These are phyloP conservation scores for Hirudo medicinalis DNA, from an alignment of 1,140 invertebrate species.

Conservation along the genomic window DNA sequence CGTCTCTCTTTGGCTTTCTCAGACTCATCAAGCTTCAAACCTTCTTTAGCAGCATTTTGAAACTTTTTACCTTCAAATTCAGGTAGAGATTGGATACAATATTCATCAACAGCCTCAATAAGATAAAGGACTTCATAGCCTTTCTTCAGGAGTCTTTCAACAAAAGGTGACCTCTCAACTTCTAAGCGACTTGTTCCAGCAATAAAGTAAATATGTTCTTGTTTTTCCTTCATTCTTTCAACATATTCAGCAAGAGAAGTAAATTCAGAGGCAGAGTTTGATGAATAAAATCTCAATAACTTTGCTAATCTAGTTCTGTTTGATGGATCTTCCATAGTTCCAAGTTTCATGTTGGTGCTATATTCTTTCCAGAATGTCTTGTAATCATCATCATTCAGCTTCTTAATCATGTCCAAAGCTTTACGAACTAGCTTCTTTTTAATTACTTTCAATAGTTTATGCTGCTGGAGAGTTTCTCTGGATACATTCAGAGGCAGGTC, in stretches of 20 bases:
- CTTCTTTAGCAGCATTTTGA: constrained; percentile 99
- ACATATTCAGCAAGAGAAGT: constrained; percentile 80
- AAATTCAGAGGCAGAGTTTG: constrained; percentile 52
- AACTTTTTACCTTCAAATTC: constrained; percentile 99
- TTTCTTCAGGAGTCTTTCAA: constrained; percentile 78
- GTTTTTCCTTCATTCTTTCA: constrained; percentile 88
- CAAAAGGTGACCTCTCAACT: constrained; percentile 83
- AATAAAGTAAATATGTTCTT: constrained; percentile 90
- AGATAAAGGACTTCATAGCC: constrained; percentile 88
- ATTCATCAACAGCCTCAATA: constrained; percentile 94
- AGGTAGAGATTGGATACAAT: constrained; percentile 87
- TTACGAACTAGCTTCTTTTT: constrained; percentile 97
- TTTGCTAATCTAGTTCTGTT: constrained; percentile 91
- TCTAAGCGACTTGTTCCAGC: constrained; percentile 52
- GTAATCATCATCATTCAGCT: constrained; percentile 78
- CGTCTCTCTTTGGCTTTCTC: constrained; percentile 67
- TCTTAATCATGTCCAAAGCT: constrained; percentile 94
- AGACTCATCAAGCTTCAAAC: constrained; percentile 65
- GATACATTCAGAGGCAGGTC: constrained; percentile 96
- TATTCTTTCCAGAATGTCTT: constrained; percentile 97
- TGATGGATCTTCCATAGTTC: constrained; percentile 90
- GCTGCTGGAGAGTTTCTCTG: constrained; percentile 86
- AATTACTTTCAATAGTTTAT: constrained; percentile 96
- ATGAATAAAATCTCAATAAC: constrained; percentile 77
- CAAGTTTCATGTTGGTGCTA: constrained; percentile 93